Percentiles rank a stretch among this genome's conserved stretches.
Conservation (phyloP, 2,888 invertebrate species). For the Heliconius cydno region DNA sequence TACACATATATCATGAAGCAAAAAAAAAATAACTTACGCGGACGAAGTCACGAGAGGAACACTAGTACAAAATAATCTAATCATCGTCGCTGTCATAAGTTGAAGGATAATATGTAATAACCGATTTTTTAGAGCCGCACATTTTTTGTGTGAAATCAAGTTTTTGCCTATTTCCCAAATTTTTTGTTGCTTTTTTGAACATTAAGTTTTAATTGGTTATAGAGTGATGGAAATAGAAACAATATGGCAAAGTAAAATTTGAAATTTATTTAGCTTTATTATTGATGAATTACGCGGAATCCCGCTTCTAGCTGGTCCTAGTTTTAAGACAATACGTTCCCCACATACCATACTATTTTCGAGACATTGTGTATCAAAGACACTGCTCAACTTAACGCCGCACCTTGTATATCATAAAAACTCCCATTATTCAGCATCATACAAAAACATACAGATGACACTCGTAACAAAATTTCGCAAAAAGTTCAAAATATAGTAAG, state of each 20-base stretch:
- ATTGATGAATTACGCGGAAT: neutral
- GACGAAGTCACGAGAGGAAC: too few relatives aligned
- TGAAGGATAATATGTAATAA: conserved; percentile 26
- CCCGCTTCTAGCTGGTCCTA: too few relatives aligned
- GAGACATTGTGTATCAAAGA: too few relatives aligned
- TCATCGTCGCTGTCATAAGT: conserved; percentile 26
- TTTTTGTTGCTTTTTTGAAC: neutral
- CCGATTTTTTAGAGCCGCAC: conserved; percentile 8
- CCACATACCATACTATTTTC: too few relatives aligned
- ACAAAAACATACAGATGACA: neutral
- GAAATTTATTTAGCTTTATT: neutral
- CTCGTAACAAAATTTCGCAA: neutral
- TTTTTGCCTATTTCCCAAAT: conserved; percentile 14
- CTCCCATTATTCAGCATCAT: too few relatives aligned
- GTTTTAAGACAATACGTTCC: too few relatives aligned
- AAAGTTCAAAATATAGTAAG: neutral
- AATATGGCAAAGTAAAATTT: neutral
- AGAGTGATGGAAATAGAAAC: neutral
- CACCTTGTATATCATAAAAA: too few relatives aligned
- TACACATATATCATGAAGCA: neutral
- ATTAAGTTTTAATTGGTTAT: neutral
- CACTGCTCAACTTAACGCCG: too few relatives aligned
- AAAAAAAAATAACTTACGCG: neutral
- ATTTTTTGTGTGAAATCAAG: conserved; percentile 26
- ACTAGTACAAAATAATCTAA: neutral